These are phyloP conservation scores for Aplodontia rufa DNA, from an alignment of 2,113 vertebrate genomes.

Conservation along the genomic window DNA sequence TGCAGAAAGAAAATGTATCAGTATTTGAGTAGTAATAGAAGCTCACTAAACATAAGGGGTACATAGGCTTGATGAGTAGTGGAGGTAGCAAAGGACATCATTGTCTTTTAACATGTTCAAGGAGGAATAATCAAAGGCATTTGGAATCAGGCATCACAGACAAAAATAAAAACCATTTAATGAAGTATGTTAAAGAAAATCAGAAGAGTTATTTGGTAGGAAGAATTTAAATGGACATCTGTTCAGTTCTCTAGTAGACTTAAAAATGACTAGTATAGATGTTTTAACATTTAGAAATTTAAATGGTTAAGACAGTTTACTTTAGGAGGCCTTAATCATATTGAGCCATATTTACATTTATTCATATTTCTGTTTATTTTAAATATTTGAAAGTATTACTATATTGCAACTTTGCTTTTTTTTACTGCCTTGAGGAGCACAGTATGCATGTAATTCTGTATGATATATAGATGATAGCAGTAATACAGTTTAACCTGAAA, in stretches of 20 bases:
- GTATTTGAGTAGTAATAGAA: background rate
- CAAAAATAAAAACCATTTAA: background rate
- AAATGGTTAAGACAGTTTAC: slow-evolving; percentile 14
- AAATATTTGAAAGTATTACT: slow-evolving; percentile 9
- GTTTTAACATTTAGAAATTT: slow-evolving; percentile 33
- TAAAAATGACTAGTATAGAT: slow-evolving; percentile 27
- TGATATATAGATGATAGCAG: slow-evolving; percentile 8
- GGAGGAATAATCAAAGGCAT: background rate
- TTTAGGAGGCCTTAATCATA: background rate
- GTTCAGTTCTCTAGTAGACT: background rate
- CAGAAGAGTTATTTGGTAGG: background rate
- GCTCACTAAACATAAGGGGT: background rate
- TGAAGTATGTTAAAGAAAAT: background rate
- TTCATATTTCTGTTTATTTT: slow-evolving; percentile 45
- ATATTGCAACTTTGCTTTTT: slow-evolving; percentile 15
- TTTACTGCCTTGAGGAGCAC: background rate
- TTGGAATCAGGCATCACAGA: background rate
- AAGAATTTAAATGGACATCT: slow-evolving; percentile 30
- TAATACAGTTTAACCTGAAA: background rate
- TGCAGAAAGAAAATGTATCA: slow-evolving; percentile 8
- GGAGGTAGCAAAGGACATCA: background rate
- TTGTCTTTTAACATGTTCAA: background rate
- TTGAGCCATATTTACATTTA: background rate
- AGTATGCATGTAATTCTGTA: slow-evolving; percentile 23
- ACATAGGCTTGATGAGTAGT: background rate